A percentile compares a stretch with the other conserved stretches of the same genome.
Evolutionary conservation across 2,797 vertebrate species (phyloP).

Genomic region (Lycodopsis pacificus): DNA sequence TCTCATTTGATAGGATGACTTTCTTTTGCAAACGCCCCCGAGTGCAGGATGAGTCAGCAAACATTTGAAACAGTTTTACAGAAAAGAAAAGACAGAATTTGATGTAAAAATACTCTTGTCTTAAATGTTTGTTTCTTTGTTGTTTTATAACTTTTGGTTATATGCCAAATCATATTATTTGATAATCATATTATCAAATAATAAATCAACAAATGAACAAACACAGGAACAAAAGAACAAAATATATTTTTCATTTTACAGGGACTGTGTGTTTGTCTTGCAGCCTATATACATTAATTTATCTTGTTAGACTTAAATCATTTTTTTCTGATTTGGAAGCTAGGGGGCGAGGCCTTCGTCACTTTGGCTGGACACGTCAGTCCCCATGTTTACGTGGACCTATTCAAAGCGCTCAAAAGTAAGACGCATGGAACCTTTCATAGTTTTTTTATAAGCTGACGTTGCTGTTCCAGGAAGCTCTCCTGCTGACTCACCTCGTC

Average conservation of each 20-base stretch:
- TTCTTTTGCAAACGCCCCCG: too few relatives aligned
- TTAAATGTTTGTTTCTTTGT: too few relatives aligned
- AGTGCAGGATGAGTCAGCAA: too few relatives aligned
- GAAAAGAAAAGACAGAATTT: too few relatives aligned
- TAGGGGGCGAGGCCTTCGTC: background rate
- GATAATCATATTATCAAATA: too few relatives aligned
- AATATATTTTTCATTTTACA: background rate
- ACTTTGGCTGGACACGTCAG: background rate
- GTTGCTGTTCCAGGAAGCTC: constrained; percentile 66
- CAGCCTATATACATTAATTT: background rate
- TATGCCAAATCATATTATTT: too few relatives aligned
- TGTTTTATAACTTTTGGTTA: too few relatives aligned
- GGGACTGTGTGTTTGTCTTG: background rate
- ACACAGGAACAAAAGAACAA: background rate
- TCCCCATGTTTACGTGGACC: constrained; percentile 13
- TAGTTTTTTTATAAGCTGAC: constrained; percentile 52
- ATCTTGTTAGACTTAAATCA: background rate
- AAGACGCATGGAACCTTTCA: background rate
- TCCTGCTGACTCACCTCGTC: constrained; percentile 69
- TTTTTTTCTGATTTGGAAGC: background rate
- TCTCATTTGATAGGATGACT: too few relatives aligned
- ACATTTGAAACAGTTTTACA: too few relatives aligned
- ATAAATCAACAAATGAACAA: too few relatives aligned
- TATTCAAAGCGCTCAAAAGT: background rate
- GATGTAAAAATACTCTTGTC: too few relatives aligned